These are phyloP conservation scores for Coelopa frigida DNA, from an alignment of 1,140 invertebrate species.

Conservation along the genomic window DNA sequence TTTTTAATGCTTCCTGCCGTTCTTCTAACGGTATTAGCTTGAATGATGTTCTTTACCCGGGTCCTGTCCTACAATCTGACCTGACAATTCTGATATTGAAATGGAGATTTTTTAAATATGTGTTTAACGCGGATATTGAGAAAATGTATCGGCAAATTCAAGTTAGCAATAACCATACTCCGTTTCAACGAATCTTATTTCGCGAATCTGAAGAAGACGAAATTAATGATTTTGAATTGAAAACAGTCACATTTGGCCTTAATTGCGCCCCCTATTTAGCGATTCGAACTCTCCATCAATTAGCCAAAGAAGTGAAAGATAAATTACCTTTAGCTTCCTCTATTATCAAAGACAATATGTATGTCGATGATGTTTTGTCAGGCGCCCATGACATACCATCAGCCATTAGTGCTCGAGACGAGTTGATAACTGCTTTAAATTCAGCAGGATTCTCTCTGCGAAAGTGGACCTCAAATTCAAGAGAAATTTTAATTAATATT, in stretches of 20 bases:
- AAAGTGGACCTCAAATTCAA: no score
- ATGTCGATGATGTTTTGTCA: no score
- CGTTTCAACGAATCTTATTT: conserved; percentile 37
- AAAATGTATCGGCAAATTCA: conserved; percentile 33
- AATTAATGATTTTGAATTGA: conserved; percentile 1
- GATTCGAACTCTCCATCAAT: no score
- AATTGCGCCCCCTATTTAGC: conserved; percentile 1
- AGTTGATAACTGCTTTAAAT: no score
- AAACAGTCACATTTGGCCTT: conserved; percentile 4
- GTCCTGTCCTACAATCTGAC: conserved; percentile 12
- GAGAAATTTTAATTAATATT: no score
- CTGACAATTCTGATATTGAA: conserved; percentile 3
- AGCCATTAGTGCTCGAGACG: no score
- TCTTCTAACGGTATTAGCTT: conserved; percentile 17
- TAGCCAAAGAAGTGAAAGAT: no score
- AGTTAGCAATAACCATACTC: conserved; percentile 20
- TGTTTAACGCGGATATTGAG: conserved; percentile 27
- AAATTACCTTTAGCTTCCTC: no score
- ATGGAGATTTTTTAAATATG: conserved; percentile 14
- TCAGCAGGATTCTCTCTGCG: no score
- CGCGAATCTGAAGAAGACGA: conserved; percentile 3
- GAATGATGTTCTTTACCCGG: conserved; percentile 14
- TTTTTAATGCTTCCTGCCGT: conserved; percentile 18
- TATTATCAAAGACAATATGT: no score
- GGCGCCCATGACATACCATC: no score